These are phyloP conservation scores for Nasonovia ribisnigri DNA, from an alignment of 2,888 invertebrate species.

Conservation along the genomic window DNA sequence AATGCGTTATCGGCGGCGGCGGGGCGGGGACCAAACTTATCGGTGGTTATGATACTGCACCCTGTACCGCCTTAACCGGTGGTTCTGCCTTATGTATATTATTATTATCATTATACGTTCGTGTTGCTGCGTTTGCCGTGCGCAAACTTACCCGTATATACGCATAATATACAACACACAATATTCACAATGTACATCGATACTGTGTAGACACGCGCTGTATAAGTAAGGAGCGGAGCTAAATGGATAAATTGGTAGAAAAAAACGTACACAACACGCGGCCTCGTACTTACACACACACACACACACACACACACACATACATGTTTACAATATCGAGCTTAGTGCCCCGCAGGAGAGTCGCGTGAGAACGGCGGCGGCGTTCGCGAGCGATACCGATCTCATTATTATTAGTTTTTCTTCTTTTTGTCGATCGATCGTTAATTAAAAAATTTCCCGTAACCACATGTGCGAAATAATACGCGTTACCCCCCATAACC, in stretches of 20 bases:
- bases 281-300: not conserved
- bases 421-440: conserved; percentile 44
- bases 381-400: conserved; percentile 36
- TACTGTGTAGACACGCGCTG: not conserved
- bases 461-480: conserved; percentile 30
- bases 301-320: too few relatives aligned
- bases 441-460: conserved; percentile 59
- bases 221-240: not conserved
- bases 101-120: not conserved
- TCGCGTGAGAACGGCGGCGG: conserved; percentile 48
- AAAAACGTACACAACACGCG: not conserved
- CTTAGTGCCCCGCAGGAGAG: not conserved
- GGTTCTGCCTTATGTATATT: too few relatives aligned
- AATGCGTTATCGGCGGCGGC: too few relatives aligned
- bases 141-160: not conserved
- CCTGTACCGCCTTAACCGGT: too few relatives aligned
- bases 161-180: not conserved
- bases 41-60: not conserved
- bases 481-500: too few relatives aligned
- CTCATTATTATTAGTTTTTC: conserved; percentile 39
- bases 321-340: not conserved
- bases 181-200: not conserved
- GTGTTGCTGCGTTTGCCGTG: not conserved
- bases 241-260: not conserved
- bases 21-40: not conserved